These are phyloP conservation scores for Rutpela maculata DNA, from an alignment of 2,888 invertebrate species.

Conservation along the genomic window DNA sequence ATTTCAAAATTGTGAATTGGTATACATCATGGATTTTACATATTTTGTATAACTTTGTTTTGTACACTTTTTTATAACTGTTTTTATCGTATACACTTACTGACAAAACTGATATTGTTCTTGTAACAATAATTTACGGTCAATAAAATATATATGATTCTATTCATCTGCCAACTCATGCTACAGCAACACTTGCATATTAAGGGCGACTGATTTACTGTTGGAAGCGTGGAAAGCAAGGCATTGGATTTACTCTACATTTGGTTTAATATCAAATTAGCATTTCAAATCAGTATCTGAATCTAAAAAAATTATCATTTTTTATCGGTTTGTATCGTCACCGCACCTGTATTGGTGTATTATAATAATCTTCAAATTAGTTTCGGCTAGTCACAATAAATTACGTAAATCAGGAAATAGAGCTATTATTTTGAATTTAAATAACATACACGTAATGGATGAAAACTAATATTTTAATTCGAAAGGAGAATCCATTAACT, in stretches of 20 bases:
- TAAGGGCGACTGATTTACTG: background rate
- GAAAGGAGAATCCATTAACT: background rate
- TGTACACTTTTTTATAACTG: no score
- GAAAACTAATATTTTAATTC: background rate
- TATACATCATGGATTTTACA: no score
- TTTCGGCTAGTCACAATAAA: background rate
- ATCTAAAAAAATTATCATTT: background rate
- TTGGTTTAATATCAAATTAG: background rate
- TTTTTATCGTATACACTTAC: no score
- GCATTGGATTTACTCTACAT: background rate
- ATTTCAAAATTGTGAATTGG: no score
- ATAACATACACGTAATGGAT: background rate
- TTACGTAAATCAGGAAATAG: background rate
- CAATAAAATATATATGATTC: no score
- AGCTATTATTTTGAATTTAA: background rate
- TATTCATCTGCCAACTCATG: no score
- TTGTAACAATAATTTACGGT: no score
- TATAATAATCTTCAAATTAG: background rate
- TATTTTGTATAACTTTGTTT: no score
- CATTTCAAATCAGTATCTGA: background rate
- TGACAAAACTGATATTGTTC: no score
- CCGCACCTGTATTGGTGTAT: background rate
- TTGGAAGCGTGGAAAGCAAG: background rate
- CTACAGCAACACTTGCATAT: no score
- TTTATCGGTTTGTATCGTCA: background rate